Conservation (phyloP, 2,888 invertebrate species). For the Zeuzera pyrina region DNA sequence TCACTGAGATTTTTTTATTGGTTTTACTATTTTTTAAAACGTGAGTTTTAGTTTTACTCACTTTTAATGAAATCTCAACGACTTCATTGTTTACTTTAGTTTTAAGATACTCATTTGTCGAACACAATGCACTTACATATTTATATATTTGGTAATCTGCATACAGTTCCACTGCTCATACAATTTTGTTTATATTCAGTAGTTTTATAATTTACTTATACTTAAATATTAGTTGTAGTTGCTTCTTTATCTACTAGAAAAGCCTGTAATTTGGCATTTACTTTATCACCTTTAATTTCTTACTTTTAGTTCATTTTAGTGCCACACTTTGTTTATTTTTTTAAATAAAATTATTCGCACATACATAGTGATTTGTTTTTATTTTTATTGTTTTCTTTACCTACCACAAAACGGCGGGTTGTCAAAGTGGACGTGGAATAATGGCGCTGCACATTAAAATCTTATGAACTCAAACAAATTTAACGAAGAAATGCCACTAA, state of each 20-base stretch:
- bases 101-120: conserved; percentile 20
- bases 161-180: too few species aligned
- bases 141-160: background rate
- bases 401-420: conserved; percentile 53
- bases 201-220: too few species aligned
- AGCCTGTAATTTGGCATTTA: too few species aligned
- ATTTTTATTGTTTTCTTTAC: conserved; percentile 31
- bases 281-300: conserved; percentile 33
- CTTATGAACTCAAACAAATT: conserved; percentile 46
- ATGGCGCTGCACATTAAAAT: conserved; percentile 62
- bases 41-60: conserved; percentile 24
- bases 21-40: conserved; percentile 11
- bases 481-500: conserved; percentile 35
- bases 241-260: too few species aligned
- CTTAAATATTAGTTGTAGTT: too few species aligned
- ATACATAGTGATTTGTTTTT: conserved; percentile 38
- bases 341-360: conserved; percentile 47
- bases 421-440: conserved; percentile 61
- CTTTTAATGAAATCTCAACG: too few species aligned
- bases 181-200: too few species aligned
- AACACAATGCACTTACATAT: conserved; percentile 34
- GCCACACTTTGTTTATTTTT: conserved; percentile 30
- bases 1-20: conserved; percentile 32
- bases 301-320: conserved; percentile 28
- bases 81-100: conserved; percentile 18